phyloP scores from a whole-genome alignment of 2,888 invertebrate species.

The Phaonia tiefii region DNA sequence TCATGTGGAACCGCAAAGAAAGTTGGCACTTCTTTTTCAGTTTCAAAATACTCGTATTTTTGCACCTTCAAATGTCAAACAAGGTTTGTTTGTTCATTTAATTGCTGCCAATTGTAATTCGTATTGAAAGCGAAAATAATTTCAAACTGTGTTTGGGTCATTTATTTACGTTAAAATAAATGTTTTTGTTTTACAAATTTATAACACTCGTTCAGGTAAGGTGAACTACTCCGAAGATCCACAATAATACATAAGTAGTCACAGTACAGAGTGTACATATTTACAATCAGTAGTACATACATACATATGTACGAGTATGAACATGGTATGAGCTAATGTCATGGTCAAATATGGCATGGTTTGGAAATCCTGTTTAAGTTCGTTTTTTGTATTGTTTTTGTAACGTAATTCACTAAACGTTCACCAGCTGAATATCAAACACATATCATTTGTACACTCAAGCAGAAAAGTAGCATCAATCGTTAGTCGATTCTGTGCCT shows the following conservation, averaged over 20 bases:
- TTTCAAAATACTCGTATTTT: too few relatives aligned
- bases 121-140: conserved; percentile 45
- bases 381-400: conserved; percentile 21
- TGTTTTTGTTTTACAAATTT: conserved; percentile 15
- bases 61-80: background rate
- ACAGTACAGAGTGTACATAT: conserved; percentile 1
- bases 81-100: conserved; percentile 14
- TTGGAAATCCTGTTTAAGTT: conserved; percentile 36
- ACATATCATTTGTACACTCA: conserved; percentile 27
- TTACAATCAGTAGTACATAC: conserved; percentile 16
- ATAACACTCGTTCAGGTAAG: too few relatives aligned
- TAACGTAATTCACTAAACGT: conserved; percentile 18
- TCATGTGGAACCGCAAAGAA: too few relatives aligned
- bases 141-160: conserved; percentile 44
- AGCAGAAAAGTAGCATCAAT: background rate
- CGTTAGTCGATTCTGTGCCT: too few relatives aligned
- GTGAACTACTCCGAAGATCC: background rate
- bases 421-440: conserved; percentile 33
- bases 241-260: background rate
- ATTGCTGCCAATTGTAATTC: conserved; percentile 37
- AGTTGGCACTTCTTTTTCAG: too few relatives aligned
- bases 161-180: conserved; percentile 35
- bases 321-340: conserved; percentile 56
- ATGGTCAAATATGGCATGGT: conserved; percentile 61
- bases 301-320: conserved; percentile 4